These are phyloP conservation scores for Bambusicola thoracicus DNA, from an alignment of 2,113 vertebrate genomes.

Conservation along the genomic window DNA sequence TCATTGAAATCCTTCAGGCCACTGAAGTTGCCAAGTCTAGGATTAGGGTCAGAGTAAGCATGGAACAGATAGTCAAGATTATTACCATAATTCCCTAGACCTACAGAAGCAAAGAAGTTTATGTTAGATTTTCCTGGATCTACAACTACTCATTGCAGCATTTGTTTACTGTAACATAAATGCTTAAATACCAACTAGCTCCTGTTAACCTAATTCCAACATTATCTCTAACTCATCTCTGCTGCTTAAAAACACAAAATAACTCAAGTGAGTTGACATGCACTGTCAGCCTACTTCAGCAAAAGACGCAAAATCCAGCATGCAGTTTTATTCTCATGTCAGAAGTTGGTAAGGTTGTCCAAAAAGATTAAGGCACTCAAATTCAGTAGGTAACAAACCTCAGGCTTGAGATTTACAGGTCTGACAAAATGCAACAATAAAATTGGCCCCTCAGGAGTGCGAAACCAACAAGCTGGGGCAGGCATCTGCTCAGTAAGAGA, in stretches of 20 bases:
- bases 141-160: neutral
- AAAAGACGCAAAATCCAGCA: neutral
- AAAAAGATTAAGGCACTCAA: neutral
- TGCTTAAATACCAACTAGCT: neutral
- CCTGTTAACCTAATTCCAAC: neutral
- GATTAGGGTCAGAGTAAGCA: neutral
- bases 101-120: neutral
- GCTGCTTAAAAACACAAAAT: neutral
- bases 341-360: neutral
- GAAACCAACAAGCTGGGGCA: neutral
- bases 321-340: neutral
- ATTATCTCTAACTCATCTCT: neutral
- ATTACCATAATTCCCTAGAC: neutral
- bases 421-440: neutral
- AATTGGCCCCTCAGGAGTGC: fast-evolving
- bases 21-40: neutral
- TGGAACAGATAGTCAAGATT: neutral
- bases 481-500: neutral
- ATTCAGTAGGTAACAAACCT: neutral
- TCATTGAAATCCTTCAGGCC: neutral
- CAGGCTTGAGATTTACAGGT: neutral
- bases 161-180: neutral
- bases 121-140: no score
- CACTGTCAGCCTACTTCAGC: neutral
- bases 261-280: neutral